Evolutionary conservation across 2,113 vertebrate species (phyloP).

Genomic region (Pelecanoides urinatrix): DNA sequence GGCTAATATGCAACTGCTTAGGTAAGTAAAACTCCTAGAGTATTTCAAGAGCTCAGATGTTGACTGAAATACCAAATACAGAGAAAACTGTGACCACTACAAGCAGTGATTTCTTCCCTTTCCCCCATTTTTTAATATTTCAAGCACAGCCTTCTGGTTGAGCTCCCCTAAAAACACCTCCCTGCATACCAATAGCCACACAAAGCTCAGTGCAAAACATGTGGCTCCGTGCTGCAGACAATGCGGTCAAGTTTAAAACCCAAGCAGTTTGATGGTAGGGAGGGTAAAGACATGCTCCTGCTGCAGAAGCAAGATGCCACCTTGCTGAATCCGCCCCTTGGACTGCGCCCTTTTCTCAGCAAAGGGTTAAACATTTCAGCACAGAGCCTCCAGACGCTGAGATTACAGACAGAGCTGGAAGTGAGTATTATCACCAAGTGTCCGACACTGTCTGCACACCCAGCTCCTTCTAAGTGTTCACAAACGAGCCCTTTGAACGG

Average conservation of each 20-base stretch:
- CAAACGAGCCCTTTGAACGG: neutral
- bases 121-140: neutral
- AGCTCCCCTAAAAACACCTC: neutral
- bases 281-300: neutral
- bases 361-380: neutral
- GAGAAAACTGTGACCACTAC: neutral
- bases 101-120: neutral
- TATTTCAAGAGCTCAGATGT: neutral
- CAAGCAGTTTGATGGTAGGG: neutral
- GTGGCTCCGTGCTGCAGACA: neutral
- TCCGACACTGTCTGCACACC: neutral
- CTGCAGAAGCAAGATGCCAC: neutral
- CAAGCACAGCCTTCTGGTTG: neutral
- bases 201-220: neutral
- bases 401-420: neutral
- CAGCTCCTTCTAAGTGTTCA: neutral
- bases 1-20: neutral
- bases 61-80: neutral
- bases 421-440: rapidly evolving
- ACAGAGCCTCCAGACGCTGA: neutral
- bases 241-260: neutral
- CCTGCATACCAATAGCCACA: rapidly evolving
- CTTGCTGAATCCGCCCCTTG: neutral
- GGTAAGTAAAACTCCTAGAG: neutral
- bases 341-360: neutral